Evolutionary conservation across 2,888 invertebrate species (phyloP).

Genomic region (Cynaeus angustus): DNA sequence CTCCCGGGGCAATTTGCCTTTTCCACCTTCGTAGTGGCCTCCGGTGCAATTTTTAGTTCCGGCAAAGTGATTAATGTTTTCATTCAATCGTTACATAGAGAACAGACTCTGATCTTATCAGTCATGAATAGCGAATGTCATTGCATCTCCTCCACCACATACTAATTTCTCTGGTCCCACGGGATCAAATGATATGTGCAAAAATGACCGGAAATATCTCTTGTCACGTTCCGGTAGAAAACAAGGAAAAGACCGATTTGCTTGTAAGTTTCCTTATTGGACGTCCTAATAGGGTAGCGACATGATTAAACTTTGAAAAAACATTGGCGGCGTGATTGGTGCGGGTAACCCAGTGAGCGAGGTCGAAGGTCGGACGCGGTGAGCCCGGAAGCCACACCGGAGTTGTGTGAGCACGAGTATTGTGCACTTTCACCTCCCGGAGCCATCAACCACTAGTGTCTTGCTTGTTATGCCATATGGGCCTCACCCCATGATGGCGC

Average conservation of each 20-base stretch:
- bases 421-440: slow-evolving; percentile 62
- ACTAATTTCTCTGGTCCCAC: slow-evolving; percentile 10
- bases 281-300: slow-evolving; percentile 60
- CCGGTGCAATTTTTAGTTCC: slow-evolving; percentile 20
- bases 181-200: background rate
- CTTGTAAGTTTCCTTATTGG: slow-evolving; percentile 60
- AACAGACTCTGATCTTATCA: slow-evolving; percentile 21
- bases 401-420: slow-evolving; percentile 60
- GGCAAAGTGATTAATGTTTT: slow-evolving; percentile 30
- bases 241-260: slow-evolving; percentile 54
- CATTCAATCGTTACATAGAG: slow-evolving; percentile 2
- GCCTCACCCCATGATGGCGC: slow-evolving; percentile 44
- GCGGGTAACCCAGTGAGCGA: slow-evolving; percentile 60
- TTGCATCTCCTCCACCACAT: background rate
- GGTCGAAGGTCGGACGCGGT: slow-evolving; percentile 63
- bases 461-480: slow-evolving; percentile 46
- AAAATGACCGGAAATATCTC: slow-evolving; percentile 22
- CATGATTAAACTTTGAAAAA: slow-evolving; percentile 53
- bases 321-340: slow-evolving; percentile 49
- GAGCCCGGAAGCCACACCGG: slow-evolving; percentile 64
- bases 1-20: no score
- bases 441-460: slow-evolving; percentile 52
- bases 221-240: slow-evolving; percentile 45
- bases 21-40: background rate
- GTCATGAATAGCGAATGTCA: background rate